Base-by-base conservation (phyloP, 2,888 invertebrate species). In the Bruchidius siliquastri region DNA sequence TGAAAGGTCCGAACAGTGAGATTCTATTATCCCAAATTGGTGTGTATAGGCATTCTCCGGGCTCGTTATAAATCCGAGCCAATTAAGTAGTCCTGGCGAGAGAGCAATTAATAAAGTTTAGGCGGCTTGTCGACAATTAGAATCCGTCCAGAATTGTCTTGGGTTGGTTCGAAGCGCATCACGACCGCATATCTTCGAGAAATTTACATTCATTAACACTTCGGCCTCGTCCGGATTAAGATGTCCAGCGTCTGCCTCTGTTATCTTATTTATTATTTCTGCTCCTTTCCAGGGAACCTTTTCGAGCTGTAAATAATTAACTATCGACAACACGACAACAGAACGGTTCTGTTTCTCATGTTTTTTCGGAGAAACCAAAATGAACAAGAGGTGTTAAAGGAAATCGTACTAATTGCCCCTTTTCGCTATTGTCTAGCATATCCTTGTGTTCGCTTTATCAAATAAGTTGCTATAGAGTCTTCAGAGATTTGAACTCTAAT, bases 181-280 rank as follows among this genome's bases (percentile, higher is more conserved):
- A 78, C 76, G 75, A 49, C 49, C 78, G 83, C 82, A 84, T 84
- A 84, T 84, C 84, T 82, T 76, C 77, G 77, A 71, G 77, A 77
- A 82, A 84, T 84, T 84, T 83, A 83, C 84, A 84, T 84, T 84
- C 83, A 84, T 84, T 84, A 83, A 83, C 82, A 81, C 81, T 83
- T 76, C 80, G 77, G 82, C 49, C 77, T 69, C 69, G 69, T 69
- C 21, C 30, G 22, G 69, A 69, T 69, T 69, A 26, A 69, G 69
- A 69, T 26, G 69, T 69, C 69, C 10, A 49, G 49, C 49, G 10
- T 49, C 49, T 49, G 10, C 18, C 49, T 49, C 49, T 13, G 49
- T 49, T 49, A 49, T 49, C 49, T 49, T 49, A 49, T 49, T 49
- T 49, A 49, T 49, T 49, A 49, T 49, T 49, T 49, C 26, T 49